Percentiles rank a stretch among this genome's conserved stretches.
Conservation (phyloP, 2,113 vertebrate species). For the Tachysurus vachellii region DNA sequence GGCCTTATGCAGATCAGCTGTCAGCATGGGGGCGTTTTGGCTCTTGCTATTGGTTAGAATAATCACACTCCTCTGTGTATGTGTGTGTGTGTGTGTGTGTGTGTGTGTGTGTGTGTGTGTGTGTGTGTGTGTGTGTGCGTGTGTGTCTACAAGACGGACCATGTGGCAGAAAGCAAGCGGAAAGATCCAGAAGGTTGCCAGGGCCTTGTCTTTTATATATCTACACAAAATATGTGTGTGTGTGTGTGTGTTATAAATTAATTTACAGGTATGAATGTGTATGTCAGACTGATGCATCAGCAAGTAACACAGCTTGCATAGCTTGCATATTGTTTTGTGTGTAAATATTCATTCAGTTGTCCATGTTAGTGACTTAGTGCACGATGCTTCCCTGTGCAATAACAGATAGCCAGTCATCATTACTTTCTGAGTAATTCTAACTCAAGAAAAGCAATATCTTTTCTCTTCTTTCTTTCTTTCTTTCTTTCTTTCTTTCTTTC, state of each 20-base stretch:
- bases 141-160: constrained; percentile 10
- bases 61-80: constrained; percentile 9
- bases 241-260: not conserved
- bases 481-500: not conserved
- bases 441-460: not conserved
- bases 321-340: not conserved
- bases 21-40: constrained; percentile 27
- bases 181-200: constrained; percentile 16
- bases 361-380: not conserved
- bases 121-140: not conserved
- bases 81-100: not conserved
- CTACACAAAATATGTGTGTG: not conserved
- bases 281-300: constrained; percentile 18
- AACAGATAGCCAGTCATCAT: constrained; percentile 18
- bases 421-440: not conserved
- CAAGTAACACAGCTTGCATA: constrained; percentile 2
- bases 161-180: constrained; percentile 31
- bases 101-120: not conserved
- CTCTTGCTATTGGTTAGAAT: constrained; percentile 27
- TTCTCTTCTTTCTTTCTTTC: not conserved
- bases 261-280: not conserved
- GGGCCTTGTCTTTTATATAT: constrained; percentile 21
- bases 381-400: not conserved
- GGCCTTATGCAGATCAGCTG: constrained; percentile 42
- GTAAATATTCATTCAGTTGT: constrained; percentile 22